Evolutionary conservation across 2,888 invertebrate genomes (phyloP).

Genomic region (Andrena praecox): DNA sequence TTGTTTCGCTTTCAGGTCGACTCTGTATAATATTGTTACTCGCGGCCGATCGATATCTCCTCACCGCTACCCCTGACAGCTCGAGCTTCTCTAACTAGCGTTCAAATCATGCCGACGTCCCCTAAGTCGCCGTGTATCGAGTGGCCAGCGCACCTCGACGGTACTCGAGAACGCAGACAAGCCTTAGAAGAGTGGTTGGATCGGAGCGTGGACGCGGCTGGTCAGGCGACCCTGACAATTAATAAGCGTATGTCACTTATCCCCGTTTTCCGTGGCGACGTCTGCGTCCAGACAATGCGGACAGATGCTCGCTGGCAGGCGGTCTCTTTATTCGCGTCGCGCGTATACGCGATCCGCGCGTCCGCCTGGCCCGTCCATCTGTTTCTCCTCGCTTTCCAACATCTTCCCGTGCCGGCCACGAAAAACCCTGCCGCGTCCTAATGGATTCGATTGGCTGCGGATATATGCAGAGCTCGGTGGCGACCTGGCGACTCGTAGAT

Average conservation of each 20-base stretch:
- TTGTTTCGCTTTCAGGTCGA: not conserved
- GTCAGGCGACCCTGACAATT: conserved; percentile 53
- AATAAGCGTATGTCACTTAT: conserved; percentile 56
- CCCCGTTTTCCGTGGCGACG: conserved; percentile 32
- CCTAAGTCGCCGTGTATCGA: too few relatives aligned
- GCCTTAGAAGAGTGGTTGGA: not conserved
- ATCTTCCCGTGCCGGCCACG: not conserved
- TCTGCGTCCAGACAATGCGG: conserved; percentile 47
- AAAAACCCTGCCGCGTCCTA: conserved; percentile 26
- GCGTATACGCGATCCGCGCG: conserved; percentile 10
- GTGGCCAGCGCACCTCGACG: too few relatives aligned
- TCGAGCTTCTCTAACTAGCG: too few relatives aligned
- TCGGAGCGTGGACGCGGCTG: not conserved
- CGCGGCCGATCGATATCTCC: not conserved
- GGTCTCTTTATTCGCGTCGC: conserved; percentile 34
- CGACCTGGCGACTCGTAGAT: not conserved
- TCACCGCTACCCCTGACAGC: too few relatives aligned
- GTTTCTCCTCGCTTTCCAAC: conserved; percentile 15
- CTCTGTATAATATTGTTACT: not conserved
- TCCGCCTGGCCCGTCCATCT: conserved; percentile 24
- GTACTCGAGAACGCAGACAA: too few relatives aligned
- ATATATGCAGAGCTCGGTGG: not conserved
- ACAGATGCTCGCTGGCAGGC: conserved; percentile 63
- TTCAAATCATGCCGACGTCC: too few relatives aligned
- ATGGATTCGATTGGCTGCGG: conserved; percentile 20